Evolutionary conservation across 1,140 invertebrate species (phyloP), one percentile per base, ranked within the genome.

Genomic region (Drosophila kikkawai): DNA sequence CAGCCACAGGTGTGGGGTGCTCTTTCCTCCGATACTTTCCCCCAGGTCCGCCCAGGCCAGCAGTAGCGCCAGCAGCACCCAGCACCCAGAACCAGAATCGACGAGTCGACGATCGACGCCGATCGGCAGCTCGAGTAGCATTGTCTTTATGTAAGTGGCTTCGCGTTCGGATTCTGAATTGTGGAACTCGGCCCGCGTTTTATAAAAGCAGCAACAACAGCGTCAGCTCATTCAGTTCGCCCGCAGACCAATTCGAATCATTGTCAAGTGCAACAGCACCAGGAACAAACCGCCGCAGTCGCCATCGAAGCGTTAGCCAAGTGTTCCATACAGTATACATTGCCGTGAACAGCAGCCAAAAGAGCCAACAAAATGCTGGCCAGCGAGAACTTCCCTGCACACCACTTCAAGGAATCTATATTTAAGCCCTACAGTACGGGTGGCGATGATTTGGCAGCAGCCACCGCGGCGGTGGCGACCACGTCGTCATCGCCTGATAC

Each of bases 351-450:
- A 64, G 70, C 57, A 79, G 59, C 26, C 67, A 51, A 56, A 26
- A 71, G 57, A 77, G 79, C 82, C 84, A 88, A 88, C 47, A 88
- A 80, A 75, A 92, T 92, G 91, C 70, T 92, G 75, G 91, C 91
- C 78, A 92, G 91, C 66, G 75, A 92, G 65, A 88, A 68, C 68
- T 85, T 91, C 79, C 76, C 83, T 68, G 71, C 79, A 64, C 81
- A 91, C 74, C 88, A 75, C 75, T 92, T 83, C 66, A 91, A 88
- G 75, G 82, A 92, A 59, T 92, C 91, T 92, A 92, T 92, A 92
- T 92, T 85, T 92, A 92, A 88, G 83, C 81, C 91, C 4, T 83
- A 84, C 57, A 79, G 79, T 78, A 59, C 70, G 41, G 64, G 34
- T 44, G 74, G 44, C 56, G 80, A 86, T 45, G 85, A 91, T 64